Base-by-base conservation (phyloP, 2,113 vertebrate species). In the Perccottus glenii region DNA sequence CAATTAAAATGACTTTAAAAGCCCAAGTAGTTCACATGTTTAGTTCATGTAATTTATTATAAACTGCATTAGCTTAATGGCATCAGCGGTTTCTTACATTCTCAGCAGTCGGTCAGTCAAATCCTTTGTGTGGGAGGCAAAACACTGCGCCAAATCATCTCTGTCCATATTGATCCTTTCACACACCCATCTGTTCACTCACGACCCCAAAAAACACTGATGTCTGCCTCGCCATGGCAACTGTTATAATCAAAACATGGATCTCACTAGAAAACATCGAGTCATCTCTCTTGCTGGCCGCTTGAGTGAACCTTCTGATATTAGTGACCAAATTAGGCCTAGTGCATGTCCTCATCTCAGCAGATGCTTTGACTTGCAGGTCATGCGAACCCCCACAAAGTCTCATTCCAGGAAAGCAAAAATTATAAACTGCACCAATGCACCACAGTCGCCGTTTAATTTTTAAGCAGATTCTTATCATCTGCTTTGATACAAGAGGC, bases 321-420 rank as follows among this genome's bases (percentile, higher is more conserved):
- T 66, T 55, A 59, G 7, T 65, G 64, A 75, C 81, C 70, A 81
- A 66, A 88, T 82, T 64, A 76, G 83, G 85, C 58, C 47, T 9
- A 0, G 0, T 48, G 7, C 71, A 60, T 72, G 63, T 8, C 60
- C 62, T 75, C 51, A 44, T 15, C 4, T 11, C 53, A 64, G 59
- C 68, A 85, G 75, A 71, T 46, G 64, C 71, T 43, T 14, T 3
- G 3, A n/a, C 40, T 4, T 2, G 48, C 58, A 49, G 19, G 46
- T 57, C 38, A 35, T 33, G 9, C 47, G 42, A n/a, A 70, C 27
- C 1, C 45, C 63, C 16, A 47, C 64, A 67, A 33, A 38, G 60
- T 58, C 62, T 62, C 63, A 7, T 40, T 36, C 49, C 15, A 38
- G 9, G 40, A 9, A 11, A 1, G 46, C 50, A 15, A 32, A 9